phyloP scores from a whole-genome alignment of 1,140 invertebrate genomes.

The Drosophila subpulchrella region DNA sequence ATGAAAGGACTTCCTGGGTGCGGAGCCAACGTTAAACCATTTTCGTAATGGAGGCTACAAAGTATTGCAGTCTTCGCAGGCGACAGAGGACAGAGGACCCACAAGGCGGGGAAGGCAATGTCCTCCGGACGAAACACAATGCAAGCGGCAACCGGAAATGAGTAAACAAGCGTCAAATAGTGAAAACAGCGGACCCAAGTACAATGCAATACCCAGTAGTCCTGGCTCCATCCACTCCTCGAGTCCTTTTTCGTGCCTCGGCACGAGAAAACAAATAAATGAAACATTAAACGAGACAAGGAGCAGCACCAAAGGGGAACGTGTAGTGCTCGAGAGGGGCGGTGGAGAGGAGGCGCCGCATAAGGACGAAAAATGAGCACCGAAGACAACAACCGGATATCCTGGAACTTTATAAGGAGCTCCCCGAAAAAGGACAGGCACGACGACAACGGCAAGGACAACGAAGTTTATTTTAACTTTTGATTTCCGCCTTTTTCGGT shows the following conservation, averaged over 20 bases:
- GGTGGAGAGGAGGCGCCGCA: conserved; percentile 7
- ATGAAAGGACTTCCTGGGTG: conserved; percentile 22
- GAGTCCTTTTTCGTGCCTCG: conserved; percentile 33
- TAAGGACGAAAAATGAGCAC: conserved; percentile 75
- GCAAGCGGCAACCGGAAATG: conserved; percentile 74
- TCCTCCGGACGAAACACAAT: conserved; percentile 46
- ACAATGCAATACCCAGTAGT: conserved; percentile 43
- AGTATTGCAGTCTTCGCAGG: conserved; percentile 24
- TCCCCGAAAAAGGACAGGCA: conserved; percentile 63
- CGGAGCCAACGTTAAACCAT: conserved; percentile 33
- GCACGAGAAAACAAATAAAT: conserved; percentile 62
- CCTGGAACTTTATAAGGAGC: conserved; percentile 80
- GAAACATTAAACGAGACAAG: conserved; percentile 80
- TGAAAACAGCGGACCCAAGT: conserved; percentile 66
- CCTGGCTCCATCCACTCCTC: conserved; percentile 8
- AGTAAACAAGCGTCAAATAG: conserved; percentile 83
- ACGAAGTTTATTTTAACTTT: conserved; percentile 81
- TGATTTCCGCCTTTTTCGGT: conserved; percentile 69
- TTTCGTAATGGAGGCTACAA: conserved; percentile 40
- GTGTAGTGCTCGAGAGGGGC: background rate
- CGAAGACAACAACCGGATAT: conserved; percentile 83
- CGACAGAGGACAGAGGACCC: conserved; percentile 15
- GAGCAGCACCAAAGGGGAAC: conserved; percentile 27
- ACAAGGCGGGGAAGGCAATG: conserved; percentile 42
- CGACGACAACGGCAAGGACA: conserved; percentile 45